Percentiles rank a stretch among this genome's conserved stretches.
Conservation (phyloP, 2,888 invertebrate genomes). For the Andrena dorsata region DNA sequence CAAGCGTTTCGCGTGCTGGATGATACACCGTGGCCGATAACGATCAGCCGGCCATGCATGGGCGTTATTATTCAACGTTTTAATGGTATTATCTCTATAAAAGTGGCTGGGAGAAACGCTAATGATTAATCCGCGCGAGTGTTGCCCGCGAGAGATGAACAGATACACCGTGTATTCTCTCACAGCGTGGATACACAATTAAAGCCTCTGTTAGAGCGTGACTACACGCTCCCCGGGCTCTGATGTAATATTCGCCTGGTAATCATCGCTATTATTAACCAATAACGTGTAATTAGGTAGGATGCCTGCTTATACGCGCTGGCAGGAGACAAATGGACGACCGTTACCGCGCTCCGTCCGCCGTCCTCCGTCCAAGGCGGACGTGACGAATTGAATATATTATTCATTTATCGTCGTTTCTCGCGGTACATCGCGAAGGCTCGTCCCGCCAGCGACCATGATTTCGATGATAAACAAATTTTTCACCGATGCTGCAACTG, state of each 20-base stretch:
- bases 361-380: conserved; percentile 11
- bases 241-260: conserved; percentile 65
- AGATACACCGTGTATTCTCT: conserved; percentile 64
- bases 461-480: conserved; percentile 41
- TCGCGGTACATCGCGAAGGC: conserved; percentile 1
- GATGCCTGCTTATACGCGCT: conserved; percentile 46
- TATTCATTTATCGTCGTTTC: conserved; percentile 30
- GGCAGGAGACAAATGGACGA: conserved; percentile 67
- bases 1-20: conserved; percentile 54
- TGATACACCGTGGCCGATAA: conserved; percentile 59
- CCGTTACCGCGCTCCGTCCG: conserved; percentile 48
- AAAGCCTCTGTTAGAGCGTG: conserved; percentile 65
- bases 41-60: conserved; percentile 26
- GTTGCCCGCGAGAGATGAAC: conserved; percentile 64
- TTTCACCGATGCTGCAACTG: not conserved
- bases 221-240: conserved; percentile 44
- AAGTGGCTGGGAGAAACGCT: conserved; percentile 60
- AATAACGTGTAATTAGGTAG: conserved; percentile 72
- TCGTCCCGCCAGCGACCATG: conserved; percentile 8
- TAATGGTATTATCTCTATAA: conserved; percentile 63
- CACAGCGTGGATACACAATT: conserved; percentile 67
- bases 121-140: conserved; percentile 65
- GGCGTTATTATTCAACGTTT: conserved; percentile 62
- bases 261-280: conserved; percentile 75
- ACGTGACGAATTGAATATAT: conserved; percentile 36